Base-by-base conservation (phyloP, 1,140 invertebrate genomes). In the Steinernema khuongi region DNA sequence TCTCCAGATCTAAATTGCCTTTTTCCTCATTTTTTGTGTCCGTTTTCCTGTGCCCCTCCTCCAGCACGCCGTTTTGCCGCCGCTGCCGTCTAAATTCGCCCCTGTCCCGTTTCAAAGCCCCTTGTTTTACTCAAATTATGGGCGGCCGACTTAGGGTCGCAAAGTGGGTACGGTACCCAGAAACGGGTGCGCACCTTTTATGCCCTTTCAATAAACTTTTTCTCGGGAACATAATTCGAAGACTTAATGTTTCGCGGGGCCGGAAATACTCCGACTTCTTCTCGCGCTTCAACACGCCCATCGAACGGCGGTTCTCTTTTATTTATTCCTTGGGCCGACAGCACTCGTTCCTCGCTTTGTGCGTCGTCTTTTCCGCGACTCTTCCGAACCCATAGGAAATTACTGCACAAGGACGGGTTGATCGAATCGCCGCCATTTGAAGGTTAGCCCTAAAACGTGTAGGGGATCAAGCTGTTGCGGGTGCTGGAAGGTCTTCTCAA, bases 271-370 rank as follows among this genome's bases (percentile, higher is more conserved):
- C 50, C 50, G 50, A 60, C 50, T 60, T 60, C 22, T 60, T 41
- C 36, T n/a, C 50, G 50, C 19, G 50, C 50, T 60, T 60, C 50
- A 60, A 60, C 50, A 60, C 50, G 50, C 50, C 50, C 50, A 60
- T 60, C 50, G 50, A 60, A 60, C 50, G 50, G 50, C 50, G 50
- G 50, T 60, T 41, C 50, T 60, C 50, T 60, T 60, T 60, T 60
- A 60, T 60, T 60, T 60, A 60, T 60, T 60, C 50, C 50, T 22
- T 26, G 50, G 50, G 14, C 50, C 50, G 50, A 60, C 50, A 17
- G 11, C 50, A 60, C 50, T 11, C 50, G 50, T 17, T 60, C 50
- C 19, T 60, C 50, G 14, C 4, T 22, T 60, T 26, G 7, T 60
- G 11, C 50, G 19, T 7, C 50, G n/a, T n/a, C n/a, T n/a, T n/a